phyloP scores from a whole-genome alignment of 2,888 invertebrate genomes.

The Chamaedrilus cognettii region DNA sequence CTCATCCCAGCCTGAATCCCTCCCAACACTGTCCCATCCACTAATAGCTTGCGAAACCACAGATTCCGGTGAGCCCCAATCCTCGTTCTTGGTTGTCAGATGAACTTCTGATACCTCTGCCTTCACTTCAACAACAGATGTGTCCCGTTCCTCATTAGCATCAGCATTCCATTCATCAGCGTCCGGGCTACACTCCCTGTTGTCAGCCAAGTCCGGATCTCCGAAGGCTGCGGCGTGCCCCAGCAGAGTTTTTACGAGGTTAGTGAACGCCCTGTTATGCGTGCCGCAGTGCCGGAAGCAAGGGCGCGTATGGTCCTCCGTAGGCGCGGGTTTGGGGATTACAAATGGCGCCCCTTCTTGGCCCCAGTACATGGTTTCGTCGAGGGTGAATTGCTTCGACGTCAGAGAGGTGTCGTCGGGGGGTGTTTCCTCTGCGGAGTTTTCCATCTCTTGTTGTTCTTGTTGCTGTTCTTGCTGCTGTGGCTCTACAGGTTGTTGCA shows the following conservation, averaged over 20 bases:
- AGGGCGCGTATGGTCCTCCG: background rate
- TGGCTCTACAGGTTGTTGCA: too few species aligned
- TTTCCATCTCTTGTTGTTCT: too few species aligned
- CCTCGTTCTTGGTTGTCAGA: too few species aligned
- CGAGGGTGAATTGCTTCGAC: background rate
- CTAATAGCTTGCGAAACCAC: too few species aligned
- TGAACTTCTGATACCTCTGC: background rate
- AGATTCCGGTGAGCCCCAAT: too few species aligned
- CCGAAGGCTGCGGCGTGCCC: background rate
- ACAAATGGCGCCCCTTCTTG: background rate
- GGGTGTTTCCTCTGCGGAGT: too few species aligned
- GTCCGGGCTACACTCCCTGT: background rate
- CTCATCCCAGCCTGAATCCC: too few species aligned
- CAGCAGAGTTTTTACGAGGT: background rate
- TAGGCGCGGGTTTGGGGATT: background rate
- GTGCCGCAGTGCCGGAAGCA: background rate
- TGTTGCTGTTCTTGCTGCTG: too few species aligned
- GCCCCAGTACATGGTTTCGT: background rate
- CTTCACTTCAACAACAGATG: background rate
- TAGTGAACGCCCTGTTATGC: background rate
- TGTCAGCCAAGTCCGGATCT: background rate
- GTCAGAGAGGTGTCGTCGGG: too few species aligned
- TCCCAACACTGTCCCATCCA: too few species aligned
- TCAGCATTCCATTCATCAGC: background rate
- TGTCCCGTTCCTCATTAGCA: background rate